Percentiles rank a stretch among this genome's conserved stretches.
These are phyloP conservation scores for Platycercus adscitus DNA, from an alignment of 2,113 vertebrate genomes.

Conservation along the genomic window DNA sequence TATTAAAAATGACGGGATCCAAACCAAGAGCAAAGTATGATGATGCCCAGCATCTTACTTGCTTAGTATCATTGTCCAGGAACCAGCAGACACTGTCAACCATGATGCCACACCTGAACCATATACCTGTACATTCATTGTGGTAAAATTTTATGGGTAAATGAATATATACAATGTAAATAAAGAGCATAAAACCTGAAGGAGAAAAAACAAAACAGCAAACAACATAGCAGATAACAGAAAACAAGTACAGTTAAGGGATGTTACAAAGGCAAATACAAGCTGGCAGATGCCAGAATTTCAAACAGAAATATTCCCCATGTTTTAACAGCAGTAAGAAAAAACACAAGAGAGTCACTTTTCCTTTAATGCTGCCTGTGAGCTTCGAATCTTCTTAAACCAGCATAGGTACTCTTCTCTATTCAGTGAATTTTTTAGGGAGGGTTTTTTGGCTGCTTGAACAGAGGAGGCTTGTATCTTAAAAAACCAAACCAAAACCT, in stretches of 20 bases:
- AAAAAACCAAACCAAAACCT: background rate
- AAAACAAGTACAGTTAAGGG: background rate
- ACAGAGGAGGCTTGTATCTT: background rate
- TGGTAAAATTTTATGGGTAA: background rate
- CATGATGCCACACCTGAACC: background rate
- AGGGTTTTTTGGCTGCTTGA: background rate
- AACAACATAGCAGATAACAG: background rate
- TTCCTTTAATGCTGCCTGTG: background rate
- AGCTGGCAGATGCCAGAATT: background rate
- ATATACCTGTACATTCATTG: accelerated
- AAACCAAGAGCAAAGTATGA: background rate
- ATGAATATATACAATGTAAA: background rate
- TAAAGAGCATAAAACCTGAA: background rate
- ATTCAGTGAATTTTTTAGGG: background rate
- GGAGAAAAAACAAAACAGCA: background rate
- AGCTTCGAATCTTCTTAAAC: background rate
- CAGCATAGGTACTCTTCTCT: background rate
- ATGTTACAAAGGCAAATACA: background rate
- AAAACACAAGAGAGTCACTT: background rate
- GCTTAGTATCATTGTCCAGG: background rate
- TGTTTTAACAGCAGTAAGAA: background rate
- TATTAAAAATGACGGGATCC: conserved; percentile 35
- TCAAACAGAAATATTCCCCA: background rate
- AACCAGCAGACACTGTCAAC: background rate
- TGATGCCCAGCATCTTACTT: conserved; percentile 22